phyloP scores from a whole-genome alignment of 2,888 invertebrate genomes.

The Dicyrtomina minuta region DNA sequence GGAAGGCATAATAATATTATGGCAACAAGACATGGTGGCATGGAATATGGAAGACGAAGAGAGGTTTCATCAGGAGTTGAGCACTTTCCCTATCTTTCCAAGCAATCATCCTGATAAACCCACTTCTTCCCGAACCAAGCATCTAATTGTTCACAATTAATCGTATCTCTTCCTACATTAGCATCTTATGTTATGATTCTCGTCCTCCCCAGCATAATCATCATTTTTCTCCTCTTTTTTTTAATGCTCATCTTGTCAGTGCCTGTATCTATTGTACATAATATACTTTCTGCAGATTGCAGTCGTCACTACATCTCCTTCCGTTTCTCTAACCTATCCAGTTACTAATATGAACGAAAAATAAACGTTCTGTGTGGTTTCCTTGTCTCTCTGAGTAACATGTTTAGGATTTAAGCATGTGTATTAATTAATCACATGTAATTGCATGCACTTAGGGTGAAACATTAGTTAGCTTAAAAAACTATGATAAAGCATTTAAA shows the following conservation, averaged over 20 bases:
- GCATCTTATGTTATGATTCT: conserved; percentile 20
- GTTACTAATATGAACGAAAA: too few species aligned
- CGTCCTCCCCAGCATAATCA: neutral
- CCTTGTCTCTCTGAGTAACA: too few species aligned
- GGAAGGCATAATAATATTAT: neutral
- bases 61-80: conserved; percentile 5
- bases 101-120: neutral
- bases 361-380: too few species aligned
- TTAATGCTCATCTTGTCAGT: neutral
- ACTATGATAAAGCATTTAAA: too few species aligned
- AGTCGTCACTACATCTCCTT: neutral
- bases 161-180: conserved; percentile 3
- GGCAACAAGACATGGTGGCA: neutral
- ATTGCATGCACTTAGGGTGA: too few species aligned
- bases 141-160: conserved; percentile 15
- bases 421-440: too few species aligned
- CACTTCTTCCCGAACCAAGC: conserved; percentile 10
- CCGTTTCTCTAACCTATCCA: neutral
- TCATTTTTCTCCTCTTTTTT: neutral
- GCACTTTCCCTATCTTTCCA: conserved; percentile 11
- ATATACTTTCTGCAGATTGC: neutral
- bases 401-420: too few species aligned
- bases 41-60: neutral
- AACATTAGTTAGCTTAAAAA: too few species aligned
- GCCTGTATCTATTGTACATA: neutral